Conservation (phyloP, 2,113 vertebrate genomes). For the Bubo blakistoni region DNA sequence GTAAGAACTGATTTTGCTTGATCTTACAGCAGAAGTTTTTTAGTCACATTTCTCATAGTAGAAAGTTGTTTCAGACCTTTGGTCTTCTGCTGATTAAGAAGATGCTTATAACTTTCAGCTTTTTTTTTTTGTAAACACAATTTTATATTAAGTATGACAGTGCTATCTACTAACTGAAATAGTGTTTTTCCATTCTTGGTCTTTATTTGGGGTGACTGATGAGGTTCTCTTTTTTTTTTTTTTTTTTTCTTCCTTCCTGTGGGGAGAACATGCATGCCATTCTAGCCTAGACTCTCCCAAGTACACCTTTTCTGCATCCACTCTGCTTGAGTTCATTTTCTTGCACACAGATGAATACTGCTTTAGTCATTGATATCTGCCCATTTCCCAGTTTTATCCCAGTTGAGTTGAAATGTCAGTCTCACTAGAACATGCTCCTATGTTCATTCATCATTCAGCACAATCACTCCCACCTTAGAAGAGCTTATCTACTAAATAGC, state of each 20-base stretch:
- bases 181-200: not conserved
- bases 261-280: not conserved
- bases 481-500: not conserved
- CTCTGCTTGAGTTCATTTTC: not conserved
- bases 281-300: not conserved
- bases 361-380: not conserved
- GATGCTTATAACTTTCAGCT: not conserved
- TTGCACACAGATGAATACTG: not conserved
- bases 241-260: not conserved
- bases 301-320: not conserved
- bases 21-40: not conserved
- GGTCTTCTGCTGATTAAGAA: not conserved
- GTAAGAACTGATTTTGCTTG: not conserved
- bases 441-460: not conserved
- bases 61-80: not conserved
- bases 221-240: not conserved
- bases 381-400: not conserved
- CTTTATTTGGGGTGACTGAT: not conserved
- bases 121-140: not conserved
- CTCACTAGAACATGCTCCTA: not conserved
- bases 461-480: not conserved
- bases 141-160: not conserved
- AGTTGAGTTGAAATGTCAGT: not conserved
- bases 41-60: not conserved
- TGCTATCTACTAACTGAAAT: not conserved